Conservation (phyloP, 2,888 invertebrate genomes). For the Micoletzkya japonica region DNA sequence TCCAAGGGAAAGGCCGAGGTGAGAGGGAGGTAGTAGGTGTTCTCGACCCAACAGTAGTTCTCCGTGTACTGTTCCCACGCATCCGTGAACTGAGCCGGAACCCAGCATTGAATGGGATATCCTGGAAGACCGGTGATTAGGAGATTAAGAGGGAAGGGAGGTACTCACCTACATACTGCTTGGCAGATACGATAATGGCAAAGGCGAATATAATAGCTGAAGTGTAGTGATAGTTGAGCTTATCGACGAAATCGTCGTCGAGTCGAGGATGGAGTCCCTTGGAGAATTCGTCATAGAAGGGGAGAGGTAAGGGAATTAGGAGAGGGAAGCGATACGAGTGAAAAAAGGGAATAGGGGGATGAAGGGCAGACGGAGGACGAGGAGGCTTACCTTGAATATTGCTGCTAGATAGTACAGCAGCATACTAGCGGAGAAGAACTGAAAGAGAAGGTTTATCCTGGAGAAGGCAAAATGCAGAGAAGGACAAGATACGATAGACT, state of each 20-base stretch:
- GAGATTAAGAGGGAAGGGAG: not conserved
- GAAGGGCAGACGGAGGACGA: not conserved
- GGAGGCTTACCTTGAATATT: conserved; percentile 57
- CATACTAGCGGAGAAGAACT: conserved; percentile 63
- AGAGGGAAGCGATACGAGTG: not conserved
- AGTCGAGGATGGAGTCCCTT: conserved; percentile 63
- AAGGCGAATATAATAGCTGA: conserved; percentile 65
- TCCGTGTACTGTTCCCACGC: conserved; percentile 69
- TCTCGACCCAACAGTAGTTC: conserved; percentile 69
- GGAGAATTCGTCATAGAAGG: conserved; percentile 64
- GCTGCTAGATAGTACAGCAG: conserved; percentile 64
- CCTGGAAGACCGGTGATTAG: conserved; percentile 38
- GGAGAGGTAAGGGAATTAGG: conserved; percentile 60
- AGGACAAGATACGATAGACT: not conserved
- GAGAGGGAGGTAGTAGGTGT: conserved; percentile 68
- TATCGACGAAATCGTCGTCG: conserved; percentile 64
- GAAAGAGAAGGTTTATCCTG: conserved; percentile 35
- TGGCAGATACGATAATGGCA: conserved; percentile 65
- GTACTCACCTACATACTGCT: conserved; percentile 63
- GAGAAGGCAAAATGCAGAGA: not conserved
- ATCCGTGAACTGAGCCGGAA: conserved; percentile 68
- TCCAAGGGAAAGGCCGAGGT: conserved; percentile 64
- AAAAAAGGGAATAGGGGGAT: not conserved
- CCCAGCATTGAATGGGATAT: conserved; percentile 66
- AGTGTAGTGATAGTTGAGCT: conserved; percentile 64